Evolutionary conservation across 2,797 vertebrate genomes (phyloP).

Genomic region (Hyperoplus immaculatus): DNA sequence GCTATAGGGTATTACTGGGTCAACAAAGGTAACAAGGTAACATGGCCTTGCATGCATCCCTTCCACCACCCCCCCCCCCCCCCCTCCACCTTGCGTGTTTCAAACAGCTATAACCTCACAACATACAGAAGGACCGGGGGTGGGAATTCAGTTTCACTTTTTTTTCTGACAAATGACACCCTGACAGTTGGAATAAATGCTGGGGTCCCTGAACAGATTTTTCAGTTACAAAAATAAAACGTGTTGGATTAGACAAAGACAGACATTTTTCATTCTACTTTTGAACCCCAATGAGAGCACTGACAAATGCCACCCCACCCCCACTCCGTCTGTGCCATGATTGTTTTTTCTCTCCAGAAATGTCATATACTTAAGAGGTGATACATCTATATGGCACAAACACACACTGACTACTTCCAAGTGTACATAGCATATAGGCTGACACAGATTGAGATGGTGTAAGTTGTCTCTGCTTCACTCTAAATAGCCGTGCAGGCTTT

Average conservation of each 20-base stretch:
- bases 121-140: constrained; percentile 90
- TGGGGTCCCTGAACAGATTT: constrained; percentile 91
- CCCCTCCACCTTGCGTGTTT: constrained; percentile 76
- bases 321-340: constrained; percentile 87
- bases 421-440: constrained; percentile 76
- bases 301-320: constrained; percentile 88
- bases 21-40: constrained; percentile 47
- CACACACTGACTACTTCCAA: constrained; percentile 76
- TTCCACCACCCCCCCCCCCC: constrained; percentile 18
- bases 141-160: constrained; percentile 84
- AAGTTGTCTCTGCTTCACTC: constrained; percentile 67
- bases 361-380: constrained; percentile 83
- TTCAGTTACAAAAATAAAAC: constrained; percentile 90
- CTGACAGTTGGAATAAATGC: constrained; percentile 87
- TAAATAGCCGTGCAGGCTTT: constrained; percentile 58
- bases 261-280: constrained; percentile 87
- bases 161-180: constrained; percentile 86
- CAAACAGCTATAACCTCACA: constrained; percentile 79
- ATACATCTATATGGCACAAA: constrained; percentile 84
- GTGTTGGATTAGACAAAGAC: constrained; percentile 89
- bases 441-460: constrained; percentile 81
- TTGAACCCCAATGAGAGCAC: constrained; percentile 87
- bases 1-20: constrained; percentile 26
- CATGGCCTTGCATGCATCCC: constrained; percentile 32
- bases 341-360: constrained; percentile 83